Base-by-base conservation (phyloP, 2,888 invertebrate species). In the Tetramorium bicarinatum region DNA sequence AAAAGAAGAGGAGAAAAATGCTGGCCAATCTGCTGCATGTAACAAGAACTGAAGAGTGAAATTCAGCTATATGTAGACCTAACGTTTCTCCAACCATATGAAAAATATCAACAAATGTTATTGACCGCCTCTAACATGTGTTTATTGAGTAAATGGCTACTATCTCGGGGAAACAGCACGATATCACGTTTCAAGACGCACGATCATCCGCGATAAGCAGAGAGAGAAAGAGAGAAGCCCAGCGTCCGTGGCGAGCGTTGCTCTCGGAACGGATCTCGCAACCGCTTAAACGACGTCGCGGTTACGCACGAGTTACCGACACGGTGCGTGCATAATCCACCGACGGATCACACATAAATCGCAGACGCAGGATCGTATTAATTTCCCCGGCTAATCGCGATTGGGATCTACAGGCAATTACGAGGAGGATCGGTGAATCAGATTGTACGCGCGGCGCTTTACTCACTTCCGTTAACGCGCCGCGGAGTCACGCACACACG, bases 381-480 rank as follows among this genome's bases (percentile, higher is more conserved):
- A 93, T 93, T 93, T 93, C 92, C 93, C 91, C 89, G 8, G 88
- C 91, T 93, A 93, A 93, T 93, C 93, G 92, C 91, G 93, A 93
- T 93, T 91, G 92, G 91, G 93, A 93, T 93, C 93, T 93, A 93
- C 93, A 92, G 92, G 93, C 93, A 93, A 93, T 93, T 93, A 93
- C 93, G 92, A 91, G 91, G 85, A 92, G 92, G 91, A 91, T 92
- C 90, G 92, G 89, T 92, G 92, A 92, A 93, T 93, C 88, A 87
- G 90, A 90, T 90, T 83, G 87, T 47, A 59, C 84, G 85, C 69
- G 66, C 77, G 87, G 77, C 74, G 88, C 80, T 85, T 84, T 85
- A 61, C 87, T 47, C 83, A 87, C 84, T 89, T 89, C 89, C 89
- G 89, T 86, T 87, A 88, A 88, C 85, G 84, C 87, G 66, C 72